phyloP scores from a whole-genome alignment of 2,113 vertebrate species.

The Strigops habroptila region DNA sequence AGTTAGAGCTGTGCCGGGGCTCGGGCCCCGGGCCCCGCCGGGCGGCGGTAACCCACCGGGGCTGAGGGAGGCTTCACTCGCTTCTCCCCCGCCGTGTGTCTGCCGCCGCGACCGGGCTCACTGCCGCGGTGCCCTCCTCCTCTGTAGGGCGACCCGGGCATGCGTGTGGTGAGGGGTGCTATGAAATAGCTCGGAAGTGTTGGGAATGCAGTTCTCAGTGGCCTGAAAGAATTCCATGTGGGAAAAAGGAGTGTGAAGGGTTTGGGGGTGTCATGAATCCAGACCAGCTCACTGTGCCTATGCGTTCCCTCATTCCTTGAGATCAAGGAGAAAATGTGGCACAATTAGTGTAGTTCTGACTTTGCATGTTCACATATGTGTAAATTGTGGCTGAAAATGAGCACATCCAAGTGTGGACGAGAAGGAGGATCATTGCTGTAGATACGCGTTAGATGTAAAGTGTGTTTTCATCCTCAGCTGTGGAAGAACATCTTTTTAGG shows the following conservation, averaged over 20 bases:
- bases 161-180: fast-evolving
- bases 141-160: neutral
- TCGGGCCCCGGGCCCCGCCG: neutral
- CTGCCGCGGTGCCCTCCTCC: fast-evolving
- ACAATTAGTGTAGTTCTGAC: fast-evolving
- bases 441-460: fast-evolving
- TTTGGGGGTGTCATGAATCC: neutral
- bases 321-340: fast-evolving
- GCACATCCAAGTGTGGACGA: fast-evolving
- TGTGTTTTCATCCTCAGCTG: neutral
- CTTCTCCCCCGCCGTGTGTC: fast-evolving
- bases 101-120: fast-evolving
- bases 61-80: neutral
- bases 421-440: fast-evolving
- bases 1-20: no score
- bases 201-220: fast-evolving
- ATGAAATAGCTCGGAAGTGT: fast-evolving
- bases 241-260: neutral
- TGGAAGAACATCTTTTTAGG: neutral
- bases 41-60: neutral
- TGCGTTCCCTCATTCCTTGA: fast-evolving
- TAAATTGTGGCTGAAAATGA: neutral
- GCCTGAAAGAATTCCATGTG: neutral
- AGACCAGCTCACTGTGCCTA: fast-evolving
- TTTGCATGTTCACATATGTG: fast-evolving